phyloP scores from a whole-genome alignment of 2,888 invertebrate genomes.

The Anorthoa munda region DNA sequence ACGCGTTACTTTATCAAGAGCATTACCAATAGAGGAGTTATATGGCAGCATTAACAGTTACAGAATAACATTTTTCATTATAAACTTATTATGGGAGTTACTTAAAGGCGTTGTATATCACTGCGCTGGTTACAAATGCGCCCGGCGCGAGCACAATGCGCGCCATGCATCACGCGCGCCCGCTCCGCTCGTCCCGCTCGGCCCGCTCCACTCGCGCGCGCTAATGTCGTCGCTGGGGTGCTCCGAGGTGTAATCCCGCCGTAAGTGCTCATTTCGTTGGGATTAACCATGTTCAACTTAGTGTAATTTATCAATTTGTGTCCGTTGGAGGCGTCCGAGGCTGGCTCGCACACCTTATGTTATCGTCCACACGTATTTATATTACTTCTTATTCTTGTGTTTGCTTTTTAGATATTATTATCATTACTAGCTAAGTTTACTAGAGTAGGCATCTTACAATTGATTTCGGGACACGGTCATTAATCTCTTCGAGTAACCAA shows the following conservation, averaged over 20 bases:
- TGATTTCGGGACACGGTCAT: background rate
- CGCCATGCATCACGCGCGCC: slow-evolving; percentile 75
- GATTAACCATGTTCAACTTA: slow-evolving; percentile 81
- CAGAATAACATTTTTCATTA: slow-evolving; percentile 82
- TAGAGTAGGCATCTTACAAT: slow-evolving; percentile 2
- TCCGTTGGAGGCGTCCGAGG: slow-evolving; percentile 48
- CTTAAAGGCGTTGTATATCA: slow-evolving; percentile 76
- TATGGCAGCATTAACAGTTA: slow-evolving; percentile 76
- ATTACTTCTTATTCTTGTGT: slow-evolving; percentile 40
- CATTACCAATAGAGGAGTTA: slow-evolving; percentile 68
- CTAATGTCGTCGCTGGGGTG: slow-evolving; percentile 69
- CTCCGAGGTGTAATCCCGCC: slow-evolving; percentile 78
- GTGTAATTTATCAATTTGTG: slow-evolving; percentile 86
- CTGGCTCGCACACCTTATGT: slow-evolving; percentile 43
- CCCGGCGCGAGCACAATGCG: slow-evolving; percentile 74
- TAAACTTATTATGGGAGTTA: slow-evolving; percentile 78
- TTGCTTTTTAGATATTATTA: slow-evolving; percentile 43
- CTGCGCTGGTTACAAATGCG: slow-evolving; percentile 75
- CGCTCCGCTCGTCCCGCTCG: slow-evolving; percentile 27
- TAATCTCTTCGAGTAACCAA: background rate
- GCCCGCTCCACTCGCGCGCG: slow-evolving; percentile 30
- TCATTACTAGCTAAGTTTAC: slow-evolving; percentile 10
- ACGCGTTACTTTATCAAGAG: slow-evolving; percentile 65
- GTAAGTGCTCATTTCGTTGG: slow-evolving; percentile 82
- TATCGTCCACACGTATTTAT: slow-evolving; percentile 56